Percentiles rank a stretch among this genome's conserved stretches.
phyloP scores from a whole-genome alignment of 2,888 invertebrate genomes.

The Orgyia antiqua region DNA sequence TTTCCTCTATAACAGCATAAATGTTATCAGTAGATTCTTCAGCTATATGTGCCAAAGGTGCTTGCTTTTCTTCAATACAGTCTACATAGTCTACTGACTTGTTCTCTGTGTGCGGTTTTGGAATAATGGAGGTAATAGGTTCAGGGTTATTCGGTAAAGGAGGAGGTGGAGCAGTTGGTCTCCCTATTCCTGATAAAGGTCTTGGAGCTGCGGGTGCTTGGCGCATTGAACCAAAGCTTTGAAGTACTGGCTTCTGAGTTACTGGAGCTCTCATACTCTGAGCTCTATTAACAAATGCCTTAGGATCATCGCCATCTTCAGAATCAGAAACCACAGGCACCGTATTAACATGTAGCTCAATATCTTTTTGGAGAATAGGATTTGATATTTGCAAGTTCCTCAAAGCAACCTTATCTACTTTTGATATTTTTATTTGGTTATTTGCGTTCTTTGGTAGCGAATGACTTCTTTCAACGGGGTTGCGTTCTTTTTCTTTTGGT shows the following conservation, averaged over 20 bases:
- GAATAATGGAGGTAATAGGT: constrained; percentile 77
- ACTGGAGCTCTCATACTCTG: constrained; percentile 87
- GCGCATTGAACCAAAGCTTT: constrained; percentile 91
- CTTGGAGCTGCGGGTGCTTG: constrained; percentile 81
- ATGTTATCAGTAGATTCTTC: constrained; percentile 86
- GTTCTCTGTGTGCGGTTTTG: constrained; percentile 52
- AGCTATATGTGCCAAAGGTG: constrained; percentile 80
- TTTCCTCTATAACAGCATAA: constrained; percentile 92
- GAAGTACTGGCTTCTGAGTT: constrained; percentile 79
- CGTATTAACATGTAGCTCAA: constrained; percentile 77
- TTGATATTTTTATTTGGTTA: constrained; percentile 80
- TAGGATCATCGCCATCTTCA: constrained; percentile 74
- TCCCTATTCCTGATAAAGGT: constrained; percentile 84
- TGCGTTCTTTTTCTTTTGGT: constrained; percentile 69
- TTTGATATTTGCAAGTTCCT: constrained; percentile 89
- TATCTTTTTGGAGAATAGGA: constrained; percentile 86
- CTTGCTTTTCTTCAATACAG: constrained; percentile 83
- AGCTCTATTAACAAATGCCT: constrained; percentile 83
- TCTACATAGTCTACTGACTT: constrained; percentile 84
- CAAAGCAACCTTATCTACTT: constrained; percentile 84
- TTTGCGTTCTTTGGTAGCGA: constrained; percentile 78
- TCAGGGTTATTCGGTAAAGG: constrained; percentile 76
- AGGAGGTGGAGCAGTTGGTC: constrained; percentile 88
- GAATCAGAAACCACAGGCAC: constrained; percentile 79
- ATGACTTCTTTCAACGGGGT: constrained; percentile 73